phyloP scores from a whole-genome alignment of 2,113 vertebrate species.

The Narcine bancroftii region DNA sequence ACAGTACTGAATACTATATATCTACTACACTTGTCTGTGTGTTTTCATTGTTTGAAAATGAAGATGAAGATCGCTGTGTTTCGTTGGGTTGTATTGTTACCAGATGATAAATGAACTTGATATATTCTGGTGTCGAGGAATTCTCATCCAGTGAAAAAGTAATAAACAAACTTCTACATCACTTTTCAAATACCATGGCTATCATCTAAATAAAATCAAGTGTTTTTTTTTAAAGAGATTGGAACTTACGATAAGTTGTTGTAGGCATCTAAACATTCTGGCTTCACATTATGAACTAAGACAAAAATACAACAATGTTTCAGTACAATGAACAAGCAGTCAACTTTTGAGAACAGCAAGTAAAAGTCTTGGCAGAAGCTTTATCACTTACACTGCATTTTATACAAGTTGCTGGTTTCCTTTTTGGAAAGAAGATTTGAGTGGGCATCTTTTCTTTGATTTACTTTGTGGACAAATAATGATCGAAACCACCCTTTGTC shows the following conservation, averaged over 20 bases:
- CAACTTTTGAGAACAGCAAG: background rate
- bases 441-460: slow-evolving; percentile 87
- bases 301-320: slow-evolving; percentile 37
- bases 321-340: background rate
- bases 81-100: too few relatives aligned
- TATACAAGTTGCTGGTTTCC: slow-evolving; percentile 89
- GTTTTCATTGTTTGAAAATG: too few relatives aligned
- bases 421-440: slow-evolving; percentile 92
- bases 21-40: too few relatives aligned
- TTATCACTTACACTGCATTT: slow-evolving; percentile 79
- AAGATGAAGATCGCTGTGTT: too few relatives aligned
- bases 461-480: slow-evolving; percentile 82
- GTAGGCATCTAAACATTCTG: slow-evolving; percentile 81
- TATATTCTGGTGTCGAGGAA: background rate
- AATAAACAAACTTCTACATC: background rate
- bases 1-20: too few relatives aligned
- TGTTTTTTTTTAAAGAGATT: slow-evolving; percentile 4
- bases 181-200: background rate
- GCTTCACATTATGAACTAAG: slow-evolving; percentile 92
- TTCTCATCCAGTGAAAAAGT: background rate
- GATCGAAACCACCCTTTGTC: slow-evolving; percentile 87
- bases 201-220: background rate
- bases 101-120: too few relatives aligned
- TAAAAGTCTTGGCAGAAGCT: background rate
- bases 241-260: slow-evolving; percentile 81